Evolutionary conservation across 2,113 vertebrate genomes (phyloP).

Genomic region (Sciurus niger): DNA sequence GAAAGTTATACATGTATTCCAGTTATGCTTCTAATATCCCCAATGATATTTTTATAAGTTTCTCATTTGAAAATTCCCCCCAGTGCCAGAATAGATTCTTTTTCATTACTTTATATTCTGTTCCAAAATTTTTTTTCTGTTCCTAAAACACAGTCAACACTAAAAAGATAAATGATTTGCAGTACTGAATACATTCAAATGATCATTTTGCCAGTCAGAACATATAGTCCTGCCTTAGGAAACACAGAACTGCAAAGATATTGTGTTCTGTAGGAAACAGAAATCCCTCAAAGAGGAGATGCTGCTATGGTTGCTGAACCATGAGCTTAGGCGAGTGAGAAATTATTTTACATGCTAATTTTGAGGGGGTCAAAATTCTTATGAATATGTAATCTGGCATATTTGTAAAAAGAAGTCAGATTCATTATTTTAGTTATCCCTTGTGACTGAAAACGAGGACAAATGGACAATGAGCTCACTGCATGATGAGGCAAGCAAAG

Average conservation of each 20-base stretch:
- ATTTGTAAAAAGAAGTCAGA: background rate
- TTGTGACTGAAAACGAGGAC: background rate
- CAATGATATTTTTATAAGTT: background rate
- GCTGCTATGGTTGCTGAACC: background rate
- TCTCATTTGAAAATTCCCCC: conserved; percentile 35
- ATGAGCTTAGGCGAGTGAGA: background rate
- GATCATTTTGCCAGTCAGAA: background rate
- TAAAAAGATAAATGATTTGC: conserved; percentile 18
- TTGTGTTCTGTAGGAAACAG: background rate
- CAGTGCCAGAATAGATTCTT: background rate
- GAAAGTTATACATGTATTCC: background rate
- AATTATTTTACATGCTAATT: background rate
- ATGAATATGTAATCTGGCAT: background rate
- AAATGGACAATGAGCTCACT: background rate
- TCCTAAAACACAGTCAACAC: conserved; percentile 31
- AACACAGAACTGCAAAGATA: background rate
- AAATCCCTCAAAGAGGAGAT: background rate
- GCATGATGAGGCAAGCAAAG: background rate
- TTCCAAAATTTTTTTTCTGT: conserved; percentile 10
- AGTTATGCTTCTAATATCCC: background rate
- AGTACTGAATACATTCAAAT: background rate
- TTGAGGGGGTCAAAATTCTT: background rate
- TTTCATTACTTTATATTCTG: background rate
- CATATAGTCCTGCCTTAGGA: background rate
- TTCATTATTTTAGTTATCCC: background rate